Conservation (phyloP, 1,140 invertebrate genomes). For the Leucophenga varia region DNA sequence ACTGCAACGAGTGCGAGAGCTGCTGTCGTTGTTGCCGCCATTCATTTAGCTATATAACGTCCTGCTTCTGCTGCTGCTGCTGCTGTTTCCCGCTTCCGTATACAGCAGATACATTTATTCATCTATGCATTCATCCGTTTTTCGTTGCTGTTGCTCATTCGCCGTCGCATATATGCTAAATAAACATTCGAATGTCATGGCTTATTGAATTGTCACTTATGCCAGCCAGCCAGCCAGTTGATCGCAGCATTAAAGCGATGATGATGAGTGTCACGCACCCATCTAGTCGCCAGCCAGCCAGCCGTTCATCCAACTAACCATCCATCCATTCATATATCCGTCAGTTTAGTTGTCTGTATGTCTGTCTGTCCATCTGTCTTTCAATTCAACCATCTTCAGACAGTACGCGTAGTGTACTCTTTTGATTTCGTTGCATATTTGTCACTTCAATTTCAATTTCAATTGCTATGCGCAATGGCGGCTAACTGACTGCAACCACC, state of each 20-base stretch:
- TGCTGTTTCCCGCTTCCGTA: slow-evolving; percentile 4
- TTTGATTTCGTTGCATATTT: too few species aligned
- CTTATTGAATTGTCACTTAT: slow-evolving; percentile 56
- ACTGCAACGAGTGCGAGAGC: neutral
- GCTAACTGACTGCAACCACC: slow-evolving; percentile 33
- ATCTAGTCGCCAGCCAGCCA: too few species aligned
- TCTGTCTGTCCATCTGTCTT: too few species aligned
- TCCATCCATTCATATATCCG: neutral
- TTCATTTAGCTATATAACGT: too few species aligned
- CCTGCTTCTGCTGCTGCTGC: slow-evolving; percentile 9
- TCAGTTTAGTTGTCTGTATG: too few species aligned
- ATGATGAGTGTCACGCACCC: too few species aligned
- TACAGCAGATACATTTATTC: slow-evolving; percentile 25
- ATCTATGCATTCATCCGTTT: neutral
- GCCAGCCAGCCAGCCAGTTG: slow-evolving; percentile 25
- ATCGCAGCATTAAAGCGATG: too few species aligned
- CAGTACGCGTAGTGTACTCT: too few species aligned
- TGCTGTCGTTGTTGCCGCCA: too few species aligned
- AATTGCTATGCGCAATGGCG: slow-evolving; percentile 45
- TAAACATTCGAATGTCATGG: slow-evolving; percentile 54
- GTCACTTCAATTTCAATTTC: slow-evolving; percentile 37
- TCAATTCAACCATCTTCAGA: too few species aligned
- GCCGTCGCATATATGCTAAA: slow-evolving; percentile 53
- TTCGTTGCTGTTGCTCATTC: slow-evolving; percentile 27
- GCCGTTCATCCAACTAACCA: neutral